phyloP scores from a whole-genome alignment of 2,797 vertebrate species.

The Amniataba percoides region DNA sequence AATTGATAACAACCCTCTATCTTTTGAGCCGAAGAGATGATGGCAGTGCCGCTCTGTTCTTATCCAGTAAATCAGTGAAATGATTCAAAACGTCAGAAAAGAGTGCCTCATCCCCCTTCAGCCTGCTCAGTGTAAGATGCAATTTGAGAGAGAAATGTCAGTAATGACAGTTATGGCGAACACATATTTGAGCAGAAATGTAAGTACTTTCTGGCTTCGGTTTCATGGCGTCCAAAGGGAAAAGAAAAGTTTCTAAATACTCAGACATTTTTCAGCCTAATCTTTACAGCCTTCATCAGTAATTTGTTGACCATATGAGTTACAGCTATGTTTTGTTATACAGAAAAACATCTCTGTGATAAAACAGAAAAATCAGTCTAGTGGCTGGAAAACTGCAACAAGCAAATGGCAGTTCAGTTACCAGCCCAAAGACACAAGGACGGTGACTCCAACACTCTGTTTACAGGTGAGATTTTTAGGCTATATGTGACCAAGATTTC shows the following conservation, averaged over 20 bases:
- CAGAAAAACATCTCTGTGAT: neutral
- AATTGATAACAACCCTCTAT: constrained; percentile 16
- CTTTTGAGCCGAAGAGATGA: constrained; percentile 34
- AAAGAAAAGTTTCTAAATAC: neutral
- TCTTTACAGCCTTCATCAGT: neutral
- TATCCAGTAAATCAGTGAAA: constrained; percentile 39
- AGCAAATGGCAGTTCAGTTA: constrained; percentile 25
- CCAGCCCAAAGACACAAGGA: neutral
- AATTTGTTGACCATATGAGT: neutral
- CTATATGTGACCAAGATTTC: neutral
- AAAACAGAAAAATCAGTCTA: neutral
- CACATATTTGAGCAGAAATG: constrained; percentile 11
- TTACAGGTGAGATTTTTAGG: constrained; percentile 22
- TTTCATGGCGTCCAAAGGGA: neutral
- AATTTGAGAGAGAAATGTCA: constrained; percentile 44
- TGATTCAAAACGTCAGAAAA: constrained; percentile 34
- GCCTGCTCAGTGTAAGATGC: constrained; percentile 28
- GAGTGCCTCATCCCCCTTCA: constrained; percentile 8
- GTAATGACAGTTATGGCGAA: constrained; percentile 25
- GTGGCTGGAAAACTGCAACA: neutral
- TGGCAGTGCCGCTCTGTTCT: constrained; percentile 5
- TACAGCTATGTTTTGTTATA: neutral
- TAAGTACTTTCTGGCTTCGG: constrained; percentile 3
- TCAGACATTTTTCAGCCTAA: neutral
- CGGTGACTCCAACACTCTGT: neutral